These are phyloP conservation scores for Xyrichtys novacula DNA, from an alignment of 2,797 vertebrate genomes.

Conservation along the genomic window DNA sequence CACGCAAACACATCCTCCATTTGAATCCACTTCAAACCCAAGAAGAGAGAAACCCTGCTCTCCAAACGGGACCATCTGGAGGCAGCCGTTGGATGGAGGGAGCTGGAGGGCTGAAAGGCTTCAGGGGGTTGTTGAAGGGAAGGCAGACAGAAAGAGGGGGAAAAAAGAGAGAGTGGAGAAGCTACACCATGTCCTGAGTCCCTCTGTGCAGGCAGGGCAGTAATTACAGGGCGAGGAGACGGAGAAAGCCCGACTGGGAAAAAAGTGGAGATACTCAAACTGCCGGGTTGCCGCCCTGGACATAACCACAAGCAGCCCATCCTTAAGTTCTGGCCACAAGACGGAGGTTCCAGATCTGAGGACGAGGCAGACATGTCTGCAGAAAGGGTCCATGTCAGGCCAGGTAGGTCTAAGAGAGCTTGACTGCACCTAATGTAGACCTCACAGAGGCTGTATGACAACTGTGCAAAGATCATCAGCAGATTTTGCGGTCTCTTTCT, in stretches of 20 bases:
- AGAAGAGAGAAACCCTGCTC: conserved; percentile 63
- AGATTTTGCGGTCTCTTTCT: neutral
- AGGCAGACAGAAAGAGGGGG: conserved; percentile 31
- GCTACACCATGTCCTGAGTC: conserved; percentile 72
- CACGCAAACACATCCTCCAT: conserved; percentile 53
- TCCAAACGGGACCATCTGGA: conserved; percentile 82
- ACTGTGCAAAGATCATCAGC: neutral
- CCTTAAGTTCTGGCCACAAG: conserved; percentile 56
- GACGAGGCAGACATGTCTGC: conserved; percentile 3
- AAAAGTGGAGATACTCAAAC: conserved; percentile 74
- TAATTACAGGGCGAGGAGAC: conserved; percentile 84
- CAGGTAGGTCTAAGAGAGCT: conserved; percentile 27
- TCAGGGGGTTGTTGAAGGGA: conserved; percentile 54
- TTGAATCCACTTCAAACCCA: conserved; percentile 70
- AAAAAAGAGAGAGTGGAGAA: conserved; percentile 42
- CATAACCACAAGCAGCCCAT: conserved; percentile 74
- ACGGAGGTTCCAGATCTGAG: conserved; percentile 61
- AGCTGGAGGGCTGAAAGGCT: conserved; percentile 62
- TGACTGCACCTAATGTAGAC: conserved; percentile 25
- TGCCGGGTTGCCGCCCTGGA: conserved; percentile 78
- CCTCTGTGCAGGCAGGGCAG: conserved; percentile 58
- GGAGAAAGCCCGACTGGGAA: conserved; percentile 65
- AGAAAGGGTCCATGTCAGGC: conserved; percentile 22
- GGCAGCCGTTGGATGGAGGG: conserved; percentile 72
- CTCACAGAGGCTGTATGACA: conserved; percentile 15